Base-by-base conservation (phyloP, 2,797 vertebrate species). In the Podargus strigoides region DNA sequence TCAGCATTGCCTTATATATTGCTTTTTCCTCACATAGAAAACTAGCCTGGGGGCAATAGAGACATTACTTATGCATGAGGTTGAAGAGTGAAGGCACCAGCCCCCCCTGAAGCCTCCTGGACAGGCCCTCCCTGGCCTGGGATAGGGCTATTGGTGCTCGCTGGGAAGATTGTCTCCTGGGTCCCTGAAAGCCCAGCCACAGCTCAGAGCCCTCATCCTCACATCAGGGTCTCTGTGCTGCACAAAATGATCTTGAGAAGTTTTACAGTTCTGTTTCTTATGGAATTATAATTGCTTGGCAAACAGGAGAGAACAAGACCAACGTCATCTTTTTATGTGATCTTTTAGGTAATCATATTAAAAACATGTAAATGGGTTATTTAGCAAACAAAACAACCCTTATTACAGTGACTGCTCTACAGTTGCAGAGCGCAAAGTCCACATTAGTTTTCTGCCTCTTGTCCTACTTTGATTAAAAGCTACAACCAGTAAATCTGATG, bases 91-190 rank as follows among this genome's bases (percentile, higher is more conserved):
- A 76, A 85, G 77, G 42, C 59, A 88, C 24, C 34, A 66, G 26
- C 5, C 22, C 10, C 17, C 1, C 55, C 23, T 3, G 21, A 62
- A 30, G 14, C 12, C 50, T n/a, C n/a, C 34, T n/a, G 68, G 47
- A 46, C n/a, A 59, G 26, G 26, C 14, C 3, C 3, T 36, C 21
- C 11, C 22, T 37, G 42, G 34, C 62, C 41, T 2, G 2, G 0
- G 34, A 36, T 26, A 11, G 2, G 0, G 34, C 41, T 26, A 11
- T 21, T 3, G 1, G 34, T 32, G 39, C 6, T 10, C 52, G 1
- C 23, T 55, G 30, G 17, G 36, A 77, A 28, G 28, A 68, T 55
- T 4, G 12, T 5, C 34, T 11, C 7, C 27, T 0, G 22, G 27
- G 12, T 7, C n/a, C 34, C 62, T 1, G 0, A 62, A 80, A 55